phyloP scores from a whole-genome alignment of 2,113 vertebrate genomes.

The Nothoprocta perdicaria region DNA sequence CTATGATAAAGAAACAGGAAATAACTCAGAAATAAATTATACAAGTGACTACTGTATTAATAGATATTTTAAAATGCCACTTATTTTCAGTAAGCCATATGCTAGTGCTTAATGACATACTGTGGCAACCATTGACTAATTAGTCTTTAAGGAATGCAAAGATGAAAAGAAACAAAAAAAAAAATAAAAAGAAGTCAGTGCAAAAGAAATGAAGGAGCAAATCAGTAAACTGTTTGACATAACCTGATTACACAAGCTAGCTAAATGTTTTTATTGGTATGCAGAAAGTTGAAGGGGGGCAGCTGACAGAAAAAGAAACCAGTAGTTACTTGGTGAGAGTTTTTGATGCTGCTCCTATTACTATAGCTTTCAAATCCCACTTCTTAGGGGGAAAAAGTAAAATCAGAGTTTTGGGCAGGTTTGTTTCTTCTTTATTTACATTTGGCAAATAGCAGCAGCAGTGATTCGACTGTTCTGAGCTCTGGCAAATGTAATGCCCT shows the following conservation, averaged over 20 bases:
- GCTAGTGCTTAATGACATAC: background rate
- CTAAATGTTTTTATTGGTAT: background rate
- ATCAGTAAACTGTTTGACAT: background rate
- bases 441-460: background rate
- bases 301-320: background rate
- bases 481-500: background rate
- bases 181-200: background rate
- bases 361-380: background rate
- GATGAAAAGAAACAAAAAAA: background rate
- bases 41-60: background rate
- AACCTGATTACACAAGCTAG: background rate
- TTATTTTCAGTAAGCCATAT: background rate
- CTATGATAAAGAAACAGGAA: slow-evolving; percentile 26
- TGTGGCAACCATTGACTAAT: background rate
- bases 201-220: slow-evolving; percentile 11
- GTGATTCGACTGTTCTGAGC: background rate
- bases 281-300: background rate
- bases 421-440: background rate
- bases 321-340: background rate
- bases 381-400: background rate
- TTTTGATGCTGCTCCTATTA: background rate
- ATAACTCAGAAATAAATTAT: slow-evolving; percentile 24
- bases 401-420: background rate
- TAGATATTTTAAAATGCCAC: slow-evolving; percentile 8
- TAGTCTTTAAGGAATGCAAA: background rate